Conservation (phyloP, 2,113 vertebrate species). For the Dicaeum eximium region DNA sequence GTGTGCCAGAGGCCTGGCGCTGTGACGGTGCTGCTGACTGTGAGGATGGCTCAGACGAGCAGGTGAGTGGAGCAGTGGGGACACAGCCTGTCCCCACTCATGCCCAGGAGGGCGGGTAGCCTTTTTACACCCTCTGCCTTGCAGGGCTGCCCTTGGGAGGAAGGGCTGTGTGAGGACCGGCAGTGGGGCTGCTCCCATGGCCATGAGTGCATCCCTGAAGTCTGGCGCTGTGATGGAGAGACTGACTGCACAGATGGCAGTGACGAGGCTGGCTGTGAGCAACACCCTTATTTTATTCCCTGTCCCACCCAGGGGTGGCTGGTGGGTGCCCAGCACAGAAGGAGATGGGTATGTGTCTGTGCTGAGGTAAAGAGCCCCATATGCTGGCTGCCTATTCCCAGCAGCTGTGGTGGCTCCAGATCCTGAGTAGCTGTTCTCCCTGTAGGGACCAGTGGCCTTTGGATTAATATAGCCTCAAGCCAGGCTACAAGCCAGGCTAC, state of each 20-base stretch:
- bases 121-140: not conserved
- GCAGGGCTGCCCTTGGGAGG: conserved; percentile 20
- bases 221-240: conserved; percentile 83
- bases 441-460: not conserved
- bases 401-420: not conserved
- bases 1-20: conserved; percentile 81
- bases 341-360: not conserved
- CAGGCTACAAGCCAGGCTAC: not conserved
- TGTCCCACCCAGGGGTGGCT: not conserved
- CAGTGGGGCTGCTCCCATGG: conserved; percentile 79
- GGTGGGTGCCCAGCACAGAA: not conserved
- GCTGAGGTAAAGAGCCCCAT: not conserved
- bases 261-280: conserved; percentile 84
- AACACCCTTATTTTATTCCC: not conserved
- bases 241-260: conserved; percentile 79
- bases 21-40: conserved; percentile 88
- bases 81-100: accelerated
- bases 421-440: not conserved
- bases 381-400: not conserved
- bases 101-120: not conserved
- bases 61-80: conserved; percentile 61
- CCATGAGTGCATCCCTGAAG: conserved; percentile 76
- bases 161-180: not conserved
- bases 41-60: conserved; percentile 82
- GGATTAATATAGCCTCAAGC: not conserved